These are phyloP conservation scores for Sitta carolinensis DNA, from an alignment of 2,797 vertebrate species.

Conservation along the genomic window DNA sequence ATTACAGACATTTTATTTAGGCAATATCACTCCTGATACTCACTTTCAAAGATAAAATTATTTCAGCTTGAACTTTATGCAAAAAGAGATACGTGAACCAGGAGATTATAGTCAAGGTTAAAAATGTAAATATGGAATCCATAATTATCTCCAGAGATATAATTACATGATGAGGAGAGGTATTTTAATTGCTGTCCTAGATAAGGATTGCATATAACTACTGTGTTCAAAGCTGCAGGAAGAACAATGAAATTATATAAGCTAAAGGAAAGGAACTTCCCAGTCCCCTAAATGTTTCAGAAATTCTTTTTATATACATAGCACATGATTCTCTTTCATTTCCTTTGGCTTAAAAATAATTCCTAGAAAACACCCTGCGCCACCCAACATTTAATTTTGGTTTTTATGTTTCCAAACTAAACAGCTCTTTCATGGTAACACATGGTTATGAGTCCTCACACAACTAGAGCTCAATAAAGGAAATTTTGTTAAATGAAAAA, in stretches of 20 bases:
- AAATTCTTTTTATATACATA: background rate
- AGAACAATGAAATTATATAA: background rate
- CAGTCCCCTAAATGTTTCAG: background rate
- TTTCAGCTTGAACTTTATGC: background rate
- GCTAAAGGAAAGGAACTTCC: background rate
- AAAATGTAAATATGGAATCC: conserved; percentile 4
- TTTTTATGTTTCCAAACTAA: background rate
- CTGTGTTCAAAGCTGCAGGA: background rate
- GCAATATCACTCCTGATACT: background rate
- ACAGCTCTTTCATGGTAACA: background rate
- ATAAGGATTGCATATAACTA: background rate
- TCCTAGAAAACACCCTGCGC: background rate
- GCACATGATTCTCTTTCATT: background rate
- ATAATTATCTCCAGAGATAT: conserved; percentile 22
- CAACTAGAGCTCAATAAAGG: background rate
- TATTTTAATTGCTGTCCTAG: conserved; percentile 21
- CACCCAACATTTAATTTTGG: background rate
- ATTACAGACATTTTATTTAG: background rate
- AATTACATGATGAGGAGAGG: background rate
- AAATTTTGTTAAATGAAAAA: background rate
- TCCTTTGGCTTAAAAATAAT: background rate
- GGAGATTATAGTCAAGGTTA: conserved; percentile 9
- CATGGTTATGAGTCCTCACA: background rate
- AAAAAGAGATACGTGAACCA: background rate
- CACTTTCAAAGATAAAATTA: background rate